phyloP scores from a whole-genome alignment of 2,113 vertebrate genomes.

The Actenoides hombroni region DNA sequence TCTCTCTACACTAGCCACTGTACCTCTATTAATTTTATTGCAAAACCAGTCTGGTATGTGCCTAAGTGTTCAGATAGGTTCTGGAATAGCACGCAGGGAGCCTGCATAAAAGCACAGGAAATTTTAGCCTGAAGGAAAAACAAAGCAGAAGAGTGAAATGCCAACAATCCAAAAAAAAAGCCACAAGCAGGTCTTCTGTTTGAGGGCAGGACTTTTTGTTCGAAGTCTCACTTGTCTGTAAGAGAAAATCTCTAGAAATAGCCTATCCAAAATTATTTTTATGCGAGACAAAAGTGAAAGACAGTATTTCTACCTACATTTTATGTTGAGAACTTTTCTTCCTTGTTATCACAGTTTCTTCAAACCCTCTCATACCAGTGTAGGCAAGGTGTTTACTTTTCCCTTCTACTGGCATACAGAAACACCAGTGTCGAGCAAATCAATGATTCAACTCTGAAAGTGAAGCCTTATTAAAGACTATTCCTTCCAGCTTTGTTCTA shows the following conservation, averaged over 20 bases:
- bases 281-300: not conserved
- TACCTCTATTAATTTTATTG: not conserved
- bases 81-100: not conserved
- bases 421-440: not conserved
- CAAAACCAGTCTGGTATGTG: not conserved
- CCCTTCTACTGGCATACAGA: not conserved
- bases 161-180: not conserved
- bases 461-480: not conserved
- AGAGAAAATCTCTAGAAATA: not conserved
- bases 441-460: not conserved
- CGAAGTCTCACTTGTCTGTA: not conserved
- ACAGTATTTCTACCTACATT: not conserved
- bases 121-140: not conserved
- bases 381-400: not conserved
- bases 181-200: not conserved
- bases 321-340: not conserved
- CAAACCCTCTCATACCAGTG: not conserved
- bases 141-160: not conserved
- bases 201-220: not conserved
- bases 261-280: not conserved
- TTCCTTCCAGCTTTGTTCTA: not conserved
- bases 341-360: not conserved
- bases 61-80: not conserved
- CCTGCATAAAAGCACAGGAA: not conserved
- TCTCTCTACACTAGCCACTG: not conserved